Conservation (phyloP, 1,140 invertebrate genomes). For the Akabosia matsudoensis region DNA sequence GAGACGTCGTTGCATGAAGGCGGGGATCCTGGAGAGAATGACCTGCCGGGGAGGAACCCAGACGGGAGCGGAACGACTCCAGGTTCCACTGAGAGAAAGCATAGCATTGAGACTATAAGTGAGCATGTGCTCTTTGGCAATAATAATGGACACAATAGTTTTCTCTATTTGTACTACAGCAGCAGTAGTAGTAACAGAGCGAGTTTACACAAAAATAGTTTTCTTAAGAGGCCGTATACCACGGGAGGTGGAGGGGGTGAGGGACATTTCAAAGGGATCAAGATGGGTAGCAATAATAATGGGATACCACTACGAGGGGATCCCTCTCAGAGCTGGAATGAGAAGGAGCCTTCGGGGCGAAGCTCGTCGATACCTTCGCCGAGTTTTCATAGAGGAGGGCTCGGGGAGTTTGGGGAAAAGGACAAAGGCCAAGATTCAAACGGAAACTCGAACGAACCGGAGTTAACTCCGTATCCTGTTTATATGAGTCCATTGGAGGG, state of each 20-base stretch:
- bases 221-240: neutral
- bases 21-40: neutral
- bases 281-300: neutral
- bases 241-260: neutral
- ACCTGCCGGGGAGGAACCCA: neutral
- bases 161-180: constrained; percentile 19
- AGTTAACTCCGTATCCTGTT: neutral
- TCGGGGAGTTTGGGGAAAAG: neutral
- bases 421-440: neutral
- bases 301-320: too few relatives aligned
- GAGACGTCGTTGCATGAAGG: neutral
- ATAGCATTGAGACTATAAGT: neutral
- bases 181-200: neutral
- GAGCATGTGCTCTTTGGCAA: constrained; percentile 20
- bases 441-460: neutral
- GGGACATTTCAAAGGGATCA: neutral
- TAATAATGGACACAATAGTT: constrained; percentile 19
- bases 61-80: neutral
- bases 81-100: neutral
- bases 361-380: neutral
- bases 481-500: neutral
- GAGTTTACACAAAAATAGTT: neutral
- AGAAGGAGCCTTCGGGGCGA: neutral
- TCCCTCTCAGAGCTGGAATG: constrained; percentile 8
- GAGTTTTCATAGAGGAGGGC: neutral